Evolutionary conservation across 1,140 invertebrate species (phyloP), one percentile per base, ranked within the genome.

Genomic region (Cepaea nemoralis): DNA sequence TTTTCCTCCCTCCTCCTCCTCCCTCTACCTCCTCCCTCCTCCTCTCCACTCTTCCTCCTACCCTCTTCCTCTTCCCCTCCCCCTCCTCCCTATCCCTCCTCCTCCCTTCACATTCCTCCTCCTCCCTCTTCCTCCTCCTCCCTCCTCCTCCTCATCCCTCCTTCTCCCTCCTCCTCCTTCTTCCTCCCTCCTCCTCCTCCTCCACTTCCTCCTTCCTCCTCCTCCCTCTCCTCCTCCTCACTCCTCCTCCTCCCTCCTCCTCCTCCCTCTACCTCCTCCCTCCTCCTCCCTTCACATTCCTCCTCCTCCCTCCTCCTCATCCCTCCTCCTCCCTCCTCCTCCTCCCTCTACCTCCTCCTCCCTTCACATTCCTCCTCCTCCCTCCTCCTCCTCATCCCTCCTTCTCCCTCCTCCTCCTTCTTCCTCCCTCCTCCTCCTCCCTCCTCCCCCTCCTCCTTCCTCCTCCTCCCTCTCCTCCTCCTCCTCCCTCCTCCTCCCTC

Each of bases 401-500:
- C 40, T 10, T 78, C 59, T 37, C 77, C 40, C 55, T 78, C 59
- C 39, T 24, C 37, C 59, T 66, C 39, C 40, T 35, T 66, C 33
- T 78, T 33, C 22, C 27, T 40, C 59, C 12, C 27, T 39, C 77
- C 42, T 59, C 37, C 55, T 67, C 77, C 39, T 39, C 16, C 77
- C 40, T 39, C 55, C 48, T 59, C 76, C 33, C 33, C 35, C 55
- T 59, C n/a, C 35, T 12, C 31, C 16, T 33, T 24, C 50, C 31
- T 71, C 42, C 16, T 40, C 71, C 67, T 80, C 66, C 50, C 67
- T 71, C 67, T 80, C 63, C 42, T 19, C n/a, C 40, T 45, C 66
- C 45, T n/a, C 42, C 59, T 78, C 59, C 67, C 59, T 78, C 50
- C 40, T 10, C 67, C 59, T 37, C 77, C 40, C 55, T 78, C 59